phyloP scores from a whole-genome alignment of 2,113 vertebrate species.

The Asarcornis scutulata region DNA sequence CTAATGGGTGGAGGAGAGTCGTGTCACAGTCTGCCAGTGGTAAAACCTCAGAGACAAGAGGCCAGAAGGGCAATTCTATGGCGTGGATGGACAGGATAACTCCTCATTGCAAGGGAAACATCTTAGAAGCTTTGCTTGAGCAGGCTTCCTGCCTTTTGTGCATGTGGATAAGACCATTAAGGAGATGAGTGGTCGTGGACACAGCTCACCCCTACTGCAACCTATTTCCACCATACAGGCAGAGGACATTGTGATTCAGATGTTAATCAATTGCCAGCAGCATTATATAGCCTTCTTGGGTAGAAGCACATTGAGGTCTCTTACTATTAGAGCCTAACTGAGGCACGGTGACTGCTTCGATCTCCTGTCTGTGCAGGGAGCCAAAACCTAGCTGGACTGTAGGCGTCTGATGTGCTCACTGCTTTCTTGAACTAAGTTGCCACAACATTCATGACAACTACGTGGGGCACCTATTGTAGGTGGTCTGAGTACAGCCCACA shows the following conservation, averaged over 20 bases:
- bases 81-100: background rate
- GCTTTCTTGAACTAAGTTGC: conserved; percentile 21
- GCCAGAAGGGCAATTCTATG: background rate
- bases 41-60: background rate
- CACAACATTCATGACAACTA: background rate
- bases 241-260: conserved; percentile 14
- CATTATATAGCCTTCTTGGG: background rate
- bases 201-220: background rate
- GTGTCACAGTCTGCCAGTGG: background rate
- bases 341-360: background rate
- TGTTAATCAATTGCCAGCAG: conserved; percentile 43
- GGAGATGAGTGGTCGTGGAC: background rate
- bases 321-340: background rate
- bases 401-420: background rate
- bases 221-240: conserved; percentile 10
- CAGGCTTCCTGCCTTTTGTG: background rate
- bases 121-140: background rate
- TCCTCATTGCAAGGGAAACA: background rate
- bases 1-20: background rate
- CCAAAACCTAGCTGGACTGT: background rate
- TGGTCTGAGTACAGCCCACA: conserved; percentile 21
- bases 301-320: background rate
- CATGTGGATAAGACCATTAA: background rate
- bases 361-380: background rate
- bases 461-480: background rate